Evolutionary conservation across 2,888 invertebrate species (phyloP), one percentile per base, ranked within the genome.

Genomic region (Drosophila tripunctata): DNA sequence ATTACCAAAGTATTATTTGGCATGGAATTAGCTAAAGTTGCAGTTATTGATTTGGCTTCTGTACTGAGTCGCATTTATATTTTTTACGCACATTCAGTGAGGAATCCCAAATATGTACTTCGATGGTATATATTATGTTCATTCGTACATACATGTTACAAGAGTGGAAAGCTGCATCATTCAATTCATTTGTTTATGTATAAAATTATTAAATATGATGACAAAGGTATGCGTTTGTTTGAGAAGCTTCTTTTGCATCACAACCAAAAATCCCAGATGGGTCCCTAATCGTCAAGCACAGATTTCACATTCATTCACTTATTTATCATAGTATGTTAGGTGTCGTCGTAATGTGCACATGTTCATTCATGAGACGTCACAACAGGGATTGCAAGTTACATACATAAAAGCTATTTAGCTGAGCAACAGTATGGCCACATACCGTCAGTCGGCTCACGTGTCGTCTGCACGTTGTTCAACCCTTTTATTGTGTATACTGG

Each of bases 31-130:
- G 55, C 72, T 54, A 62, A 66, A 64, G 60, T 69, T 74, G 71
- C 68, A 64, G 66, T 74, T 82, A 81, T 80, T 87, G 79, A 86
- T 79, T 88, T 78, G 82, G 83, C 89, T 89, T 87, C 87, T 83
- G 88, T 80, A 52, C 47, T 24, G 14, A 10, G 12, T 14, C 12
- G 7, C 8, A 27, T n/a, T 27, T 22, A 27, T 14, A 15, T 44
- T 44, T 30, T 41, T 31, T 38, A 52, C 21, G 2, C 14, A 14
- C n/a, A 5, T n/a, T n/a, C n/a, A n/a, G n/a, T n/a, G n/a, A n/a
- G n/a, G n/a, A n/a, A n/a, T n/a, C n/a, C n/a, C n/a, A n/a, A n/a
- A n/a, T n/a, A n/a, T n/a, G n/a, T n/a, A n/a, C n/a, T n/a, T n/a
- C n/a, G n/a, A n/a, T n/a, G n/a, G n/a, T n/a, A n/a, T n/a, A n/a